These are phyloP conservation scores for Eriosoma lanigerum DNA, from an alignment of 1,140 invertebrate genomes.

Conservation along the genomic window DNA sequence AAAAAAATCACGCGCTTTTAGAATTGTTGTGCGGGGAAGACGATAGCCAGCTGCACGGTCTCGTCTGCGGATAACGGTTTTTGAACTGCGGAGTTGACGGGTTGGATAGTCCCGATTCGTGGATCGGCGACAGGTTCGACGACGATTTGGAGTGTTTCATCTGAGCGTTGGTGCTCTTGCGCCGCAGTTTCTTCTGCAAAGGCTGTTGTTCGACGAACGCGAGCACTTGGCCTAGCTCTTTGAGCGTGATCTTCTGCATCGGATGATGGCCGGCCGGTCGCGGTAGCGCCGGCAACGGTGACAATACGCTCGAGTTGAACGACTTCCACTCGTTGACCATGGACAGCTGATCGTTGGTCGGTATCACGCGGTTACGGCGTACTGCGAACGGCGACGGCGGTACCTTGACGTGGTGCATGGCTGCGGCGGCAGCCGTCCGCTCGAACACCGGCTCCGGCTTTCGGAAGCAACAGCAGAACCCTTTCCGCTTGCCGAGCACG, in stretches of 20 bases:
- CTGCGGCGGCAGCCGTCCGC: not conserved
- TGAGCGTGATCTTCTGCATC: slow-evolving; percentile 59
- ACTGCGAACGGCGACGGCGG: slow-evolving; percentile 40
- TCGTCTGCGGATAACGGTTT: slow-evolving; percentile 42
- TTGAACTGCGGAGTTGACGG: slow-evolving; percentile 58
- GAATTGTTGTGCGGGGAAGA: slow-evolving; percentile 27
- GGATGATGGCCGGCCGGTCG: slow-evolving; percentile 58
- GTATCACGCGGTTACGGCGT: slow-evolving; percentile 52
- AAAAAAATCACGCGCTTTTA: slow-evolving; percentile 2
- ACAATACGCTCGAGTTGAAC: slow-evolving; percentile 49
- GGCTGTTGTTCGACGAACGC: slow-evolving; percentile 55
- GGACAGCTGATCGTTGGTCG: slow-evolving; percentile 50
- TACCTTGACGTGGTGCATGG: slow-evolving; percentile 28
- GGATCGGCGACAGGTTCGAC: slow-evolving; percentile 67
- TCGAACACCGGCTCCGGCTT: slow-evolving; percentile 53
- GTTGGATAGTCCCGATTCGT: slow-evolving; percentile 73
- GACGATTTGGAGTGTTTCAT: slow-evolving; percentile 61
- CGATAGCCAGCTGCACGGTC: slow-evolving; percentile 46
- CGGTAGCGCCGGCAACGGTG: slow-evolving; percentile 60
- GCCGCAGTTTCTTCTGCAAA: slow-evolving; percentile 54
- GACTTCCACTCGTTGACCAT: slow-evolving; percentile 38
- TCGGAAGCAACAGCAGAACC: slow-evolving; percentile 39
- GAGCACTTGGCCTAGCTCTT: slow-evolving; percentile 62
- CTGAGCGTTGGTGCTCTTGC: slow-evolving; percentile 60
- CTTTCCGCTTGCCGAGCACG: slow-evolving; percentile 31